Conservation (phyloP, 1,140 invertebrate species). For the Theocolax elegans region DNA sequence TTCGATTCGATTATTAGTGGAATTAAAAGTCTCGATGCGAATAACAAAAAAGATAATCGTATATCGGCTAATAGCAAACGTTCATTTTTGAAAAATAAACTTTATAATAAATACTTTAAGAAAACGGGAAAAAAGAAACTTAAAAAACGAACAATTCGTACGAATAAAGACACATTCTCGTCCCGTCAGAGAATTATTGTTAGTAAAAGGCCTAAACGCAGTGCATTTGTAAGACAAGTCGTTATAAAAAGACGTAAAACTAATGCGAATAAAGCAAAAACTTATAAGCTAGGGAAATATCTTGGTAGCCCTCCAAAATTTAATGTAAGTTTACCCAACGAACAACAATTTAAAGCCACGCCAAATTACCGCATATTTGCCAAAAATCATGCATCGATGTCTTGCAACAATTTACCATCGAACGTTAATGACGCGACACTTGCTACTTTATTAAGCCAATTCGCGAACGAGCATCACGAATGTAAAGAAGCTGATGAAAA, state of each 20-base stretch:
- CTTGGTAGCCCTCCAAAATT: slow-evolving; percentile 41
- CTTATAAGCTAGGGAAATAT: slow-evolving; percentile 6
- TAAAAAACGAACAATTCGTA: slow-evolving; percentile 6
- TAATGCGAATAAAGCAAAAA: background rate
- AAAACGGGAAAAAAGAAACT: background rate
- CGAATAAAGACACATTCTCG: background rate
- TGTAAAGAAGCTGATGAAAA: slow-evolving; percentile 2
- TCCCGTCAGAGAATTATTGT: slow-evolving; percentile 8
- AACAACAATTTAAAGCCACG: background rate
- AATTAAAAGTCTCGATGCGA: background rate
- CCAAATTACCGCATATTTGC: background rate
- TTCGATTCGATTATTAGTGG: slow-evolving; percentile 7
- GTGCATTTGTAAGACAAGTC: slow-evolving; percentile 24
- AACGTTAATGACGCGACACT: background rate
- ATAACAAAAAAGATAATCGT: background rate
- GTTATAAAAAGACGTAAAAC: slow-evolving; percentile 8
- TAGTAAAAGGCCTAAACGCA: slow-evolving; percentile 20
- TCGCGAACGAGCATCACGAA: background rate
- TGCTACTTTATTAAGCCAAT: background rate
- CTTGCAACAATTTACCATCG: slow-evolving; percentile 8
- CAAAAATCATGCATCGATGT: background rate
- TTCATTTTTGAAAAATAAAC: background rate
- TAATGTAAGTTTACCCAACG: slow-evolving; percentile 42
- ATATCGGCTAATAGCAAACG: background rate
- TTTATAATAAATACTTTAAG: slow-evolving; percentile 1